A percentile compares a stretch with the other conserved stretches of the same genome.
Conservation (phyloP, 2,797 vertebrate genomes). For the Menidia menidia region DNA sequence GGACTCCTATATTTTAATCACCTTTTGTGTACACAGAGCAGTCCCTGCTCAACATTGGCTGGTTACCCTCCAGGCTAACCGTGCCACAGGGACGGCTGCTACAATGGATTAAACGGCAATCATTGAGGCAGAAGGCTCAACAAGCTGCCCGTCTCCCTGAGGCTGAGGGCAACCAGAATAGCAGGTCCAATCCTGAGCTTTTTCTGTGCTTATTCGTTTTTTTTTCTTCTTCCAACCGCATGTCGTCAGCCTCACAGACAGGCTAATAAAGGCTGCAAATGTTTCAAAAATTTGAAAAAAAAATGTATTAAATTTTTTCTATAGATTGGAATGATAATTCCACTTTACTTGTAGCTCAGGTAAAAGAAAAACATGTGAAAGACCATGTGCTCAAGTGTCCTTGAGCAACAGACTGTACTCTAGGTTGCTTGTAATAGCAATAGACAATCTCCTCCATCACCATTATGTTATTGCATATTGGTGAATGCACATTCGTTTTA, state of each 20-base stretch:
- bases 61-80: constrained; percentile 55
- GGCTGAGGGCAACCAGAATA: constrained; percentile 40
- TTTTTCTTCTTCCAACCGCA: constrained; percentile 3
- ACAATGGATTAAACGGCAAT: constrained; percentile 77
- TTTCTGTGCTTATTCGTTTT: constrained; percentile 5
- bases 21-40: constrained; percentile 19
- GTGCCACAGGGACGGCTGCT: constrained; percentile 38
- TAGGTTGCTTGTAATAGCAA: neutral
- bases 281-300: no score
- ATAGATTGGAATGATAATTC: neutral
- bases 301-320: neutral
- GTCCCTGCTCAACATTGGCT: constrained; percentile 9
- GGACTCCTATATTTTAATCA: constrained; percentile 15
- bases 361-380: neutral
- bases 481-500: neutral
- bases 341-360: no score
- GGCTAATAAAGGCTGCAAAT: constrained; percentile 26
- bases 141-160: constrained; percentile 45
- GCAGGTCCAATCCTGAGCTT: constrained; percentile 38
- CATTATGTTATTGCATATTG: neutral
- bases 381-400: neutral
- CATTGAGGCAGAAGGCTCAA: constrained; percentile 62
- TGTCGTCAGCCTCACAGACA: constrained; percentile 39
- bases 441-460: neutral
- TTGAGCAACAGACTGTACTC: neutral